Evolutionary conservation across 1,140 invertebrate species (phyloP).

Genomic region (Chrysomallon squamiferum): DNA sequence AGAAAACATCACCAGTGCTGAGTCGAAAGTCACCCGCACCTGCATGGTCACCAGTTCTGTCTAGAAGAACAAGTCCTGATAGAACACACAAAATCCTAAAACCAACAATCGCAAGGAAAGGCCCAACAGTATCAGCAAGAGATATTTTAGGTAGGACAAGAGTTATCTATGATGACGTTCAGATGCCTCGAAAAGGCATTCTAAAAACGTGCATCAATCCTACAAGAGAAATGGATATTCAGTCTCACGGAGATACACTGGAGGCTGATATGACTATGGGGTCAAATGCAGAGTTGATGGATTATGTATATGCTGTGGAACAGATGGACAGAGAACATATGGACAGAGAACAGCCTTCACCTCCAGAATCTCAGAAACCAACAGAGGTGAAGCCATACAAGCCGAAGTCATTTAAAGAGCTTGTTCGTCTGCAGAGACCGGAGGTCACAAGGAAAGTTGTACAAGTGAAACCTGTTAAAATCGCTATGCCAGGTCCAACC

Average conservation of each 20-base stretch:
- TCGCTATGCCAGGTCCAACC: not conserved
- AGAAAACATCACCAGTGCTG: not conserved
- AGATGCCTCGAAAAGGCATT: slow-evolving; percentile 18
- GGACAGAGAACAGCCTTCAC: not conserved
- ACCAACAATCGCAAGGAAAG: not conserved
- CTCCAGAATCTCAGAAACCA: not conserved
- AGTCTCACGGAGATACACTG: no score
- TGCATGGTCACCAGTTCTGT: not conserved
- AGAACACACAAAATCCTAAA: not conserved
- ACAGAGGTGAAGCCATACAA: slow-evolving; percentile 25
- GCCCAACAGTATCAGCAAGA: not conserved
- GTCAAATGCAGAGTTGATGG: slow-evolving; percentile 18
- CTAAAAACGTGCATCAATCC: slow-evolving; percentile 17
- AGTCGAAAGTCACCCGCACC: not conserved
- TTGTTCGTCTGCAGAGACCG: slow-evolving; percentile 55
- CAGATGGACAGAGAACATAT: slow-evolving; percentile 27
- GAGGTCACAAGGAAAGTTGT: slow-evolving; percentile 46
- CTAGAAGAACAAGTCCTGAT: not conserved
- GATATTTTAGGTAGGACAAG: not conserved
- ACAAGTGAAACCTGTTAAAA: not conserved
- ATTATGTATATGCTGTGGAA: slow-evolving; percentile 33
- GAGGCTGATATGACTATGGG: not conserved
- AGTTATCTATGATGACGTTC: not conserved
- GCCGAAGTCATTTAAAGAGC: slow-evolving; percentile 41
- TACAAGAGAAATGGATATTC: no score